These are phyloP conservation scores for Cyanoliseus patagonus DNA, from an alignment of 2,113 vertebrate species.

Conservation along the genomic window DNA sequence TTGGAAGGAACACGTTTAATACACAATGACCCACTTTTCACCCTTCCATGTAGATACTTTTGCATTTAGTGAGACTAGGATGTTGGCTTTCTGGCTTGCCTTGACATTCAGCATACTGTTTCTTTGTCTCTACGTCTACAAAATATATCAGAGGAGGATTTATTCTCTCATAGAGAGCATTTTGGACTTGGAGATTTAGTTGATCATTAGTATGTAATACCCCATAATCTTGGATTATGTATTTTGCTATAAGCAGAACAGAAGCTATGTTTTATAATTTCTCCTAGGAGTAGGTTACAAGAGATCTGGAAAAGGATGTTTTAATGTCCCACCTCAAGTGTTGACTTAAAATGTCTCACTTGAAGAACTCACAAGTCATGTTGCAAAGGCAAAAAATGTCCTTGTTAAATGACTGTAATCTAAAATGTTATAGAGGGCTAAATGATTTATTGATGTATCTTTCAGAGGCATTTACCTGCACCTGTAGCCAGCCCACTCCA, in stretches of 20 bases:
- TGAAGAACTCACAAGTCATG: not conserved
- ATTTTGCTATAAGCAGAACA: not conserved
- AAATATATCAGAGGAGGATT: not conserved
- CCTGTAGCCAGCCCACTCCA: conserved; percentile 43
- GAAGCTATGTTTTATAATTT: not conserved
- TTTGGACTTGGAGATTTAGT: not conserved
- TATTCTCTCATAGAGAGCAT: not conserved
- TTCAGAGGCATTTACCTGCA: conserved; percentile 42
- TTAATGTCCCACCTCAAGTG: not conserved
- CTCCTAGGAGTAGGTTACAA: not conserved
- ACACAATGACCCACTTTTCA: not conserved
- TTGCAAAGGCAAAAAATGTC: conserved; percentile 16
- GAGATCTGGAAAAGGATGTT: not conserved
- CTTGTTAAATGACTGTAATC: conserved; percentile 21
- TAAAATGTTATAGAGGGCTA: not conserved
- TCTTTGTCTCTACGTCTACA: not conserved
- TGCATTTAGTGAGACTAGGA: not conserved
- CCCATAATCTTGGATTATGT: not conserved
- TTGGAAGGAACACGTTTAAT: not conserved
- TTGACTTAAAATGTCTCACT: not conserved
- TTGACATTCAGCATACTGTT: not conserved
- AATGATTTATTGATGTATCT: conserved; percentile 54
- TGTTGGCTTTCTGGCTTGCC: not conserved
- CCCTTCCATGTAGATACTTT: not conserved
- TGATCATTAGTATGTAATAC: not conserved